Percentiles rank a stretch among this genome's conserved stretches.
Conservation (phyloP, 1,140 invertebrate species). For the Achatina immaculata region DNA sequence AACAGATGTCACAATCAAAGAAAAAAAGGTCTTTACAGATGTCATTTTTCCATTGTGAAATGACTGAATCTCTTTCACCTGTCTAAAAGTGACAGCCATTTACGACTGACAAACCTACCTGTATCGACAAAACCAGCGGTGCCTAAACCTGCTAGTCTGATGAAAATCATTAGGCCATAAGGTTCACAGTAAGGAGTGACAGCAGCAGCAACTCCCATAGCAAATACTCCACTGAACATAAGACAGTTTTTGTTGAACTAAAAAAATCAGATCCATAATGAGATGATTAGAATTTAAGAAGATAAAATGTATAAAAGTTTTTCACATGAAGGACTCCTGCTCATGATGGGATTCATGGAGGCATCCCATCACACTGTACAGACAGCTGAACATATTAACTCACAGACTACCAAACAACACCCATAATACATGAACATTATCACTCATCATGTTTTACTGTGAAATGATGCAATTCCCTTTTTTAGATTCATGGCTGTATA, state of each 20-base stretch:
- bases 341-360: background rate
- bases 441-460: no score
- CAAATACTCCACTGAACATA: conserved; percentile 34
- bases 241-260: conserved; percentile 43
- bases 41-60: background rate
- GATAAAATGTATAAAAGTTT: background rate
- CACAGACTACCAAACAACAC: no score
- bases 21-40: background rate
- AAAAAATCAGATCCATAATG: background rate
- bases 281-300: background rate
- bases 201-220: conserved; percentile 25
- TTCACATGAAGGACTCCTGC: background rate
- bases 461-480: no score
- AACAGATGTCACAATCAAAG: background rate
- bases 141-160: conserved; percentile 34
- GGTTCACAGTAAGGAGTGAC: conserved; percentile 45
- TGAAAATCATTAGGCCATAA: conserved; percentile 49
- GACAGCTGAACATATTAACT: background rate
- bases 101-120: conserved; percentile 38
- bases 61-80: background rate
- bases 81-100: background rate
- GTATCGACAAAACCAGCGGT: conserved; percentile 46
- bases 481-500: no score
- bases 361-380: background rate
- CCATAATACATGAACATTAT: no score